Evolutionary conservation across 2,113 vertebrate species (phyloP).

Genomic region (Festucalex cinctus): DNA sequence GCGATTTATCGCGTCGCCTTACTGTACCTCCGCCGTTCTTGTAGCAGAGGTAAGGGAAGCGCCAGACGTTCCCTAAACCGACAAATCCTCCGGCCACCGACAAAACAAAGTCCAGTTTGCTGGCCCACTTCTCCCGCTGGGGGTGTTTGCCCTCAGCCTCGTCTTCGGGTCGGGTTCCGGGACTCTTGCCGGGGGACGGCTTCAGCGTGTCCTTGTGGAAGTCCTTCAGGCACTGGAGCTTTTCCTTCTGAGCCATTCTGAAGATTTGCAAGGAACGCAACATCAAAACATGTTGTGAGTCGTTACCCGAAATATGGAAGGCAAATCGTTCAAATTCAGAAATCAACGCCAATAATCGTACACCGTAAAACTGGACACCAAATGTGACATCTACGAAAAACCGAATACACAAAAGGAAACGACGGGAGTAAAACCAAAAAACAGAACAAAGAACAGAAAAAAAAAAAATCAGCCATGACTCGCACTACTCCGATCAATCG

Average conservation of each 20-base stretch:
- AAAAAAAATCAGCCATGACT: too few relatives aligned
- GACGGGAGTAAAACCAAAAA: too few relatives aligned
- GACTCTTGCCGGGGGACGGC: constrained; percentile 94
- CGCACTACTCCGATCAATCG: too few relatives aligned
- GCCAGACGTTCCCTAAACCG: constrained; percentile 97
- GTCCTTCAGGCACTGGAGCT: constrained; percentile 95
- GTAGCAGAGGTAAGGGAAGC: constrained; percentile 99
- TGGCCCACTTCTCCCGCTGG: constrained; percentile 96
- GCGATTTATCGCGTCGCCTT: constrained; percentile 31
- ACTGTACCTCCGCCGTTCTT: constrained; percentile 99
- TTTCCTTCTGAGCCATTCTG: constrained; percentile 96
- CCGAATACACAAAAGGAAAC: too few relatives aligned
- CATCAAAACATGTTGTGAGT: neutral
- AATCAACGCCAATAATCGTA: too few relatives aligned
- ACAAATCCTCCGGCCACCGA: constrained; percentile 97
- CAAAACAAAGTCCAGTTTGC: constrained; percentile 97
- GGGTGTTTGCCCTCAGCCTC: constrained; percentile 95
- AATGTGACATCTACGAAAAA: too few relatives aligned
- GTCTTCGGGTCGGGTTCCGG: constrained; percentile 91
- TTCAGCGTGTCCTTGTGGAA: constrained; percentile 99
- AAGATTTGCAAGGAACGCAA: constrained; percentile 3
- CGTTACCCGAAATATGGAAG: too few relatives aligned
- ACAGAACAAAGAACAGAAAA: too few relatives aligned
- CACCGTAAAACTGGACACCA: too few relatives aligned
- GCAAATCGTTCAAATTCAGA: too few relatives aligned